A percentile compares a stretch with the other conserved stretches of the same genome.
Evolutionary conservation across 2,888 invertebrate species (phyloP).

Genomic region (Catocala fraxini): DNA sequence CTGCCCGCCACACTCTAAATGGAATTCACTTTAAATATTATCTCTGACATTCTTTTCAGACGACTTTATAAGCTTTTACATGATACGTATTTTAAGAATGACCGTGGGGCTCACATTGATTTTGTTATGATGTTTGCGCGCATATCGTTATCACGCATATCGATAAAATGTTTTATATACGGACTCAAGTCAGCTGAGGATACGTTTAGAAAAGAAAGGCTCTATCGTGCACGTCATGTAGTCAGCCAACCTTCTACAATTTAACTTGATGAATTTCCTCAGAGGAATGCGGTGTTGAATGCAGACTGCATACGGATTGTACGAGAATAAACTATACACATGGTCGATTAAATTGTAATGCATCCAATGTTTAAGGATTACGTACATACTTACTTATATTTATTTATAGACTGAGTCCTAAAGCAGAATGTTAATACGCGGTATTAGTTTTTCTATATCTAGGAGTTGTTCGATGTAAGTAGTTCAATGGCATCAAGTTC

Average conservation of each 20-base stretch:
- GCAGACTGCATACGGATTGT: constrained; percentile 44
- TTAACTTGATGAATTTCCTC: constrained; percentile 52
- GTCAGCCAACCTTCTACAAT: constrained; percentile 39
- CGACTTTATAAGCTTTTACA: constrained; percentile 66
- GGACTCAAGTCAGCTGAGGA: constrained; percentile 21
- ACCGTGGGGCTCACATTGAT: constrained; percentile 26
- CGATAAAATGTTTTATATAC: constrained; percentile 29
- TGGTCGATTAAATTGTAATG: constrained; percentile 44
- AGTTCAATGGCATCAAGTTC: constrained; percentile 39
- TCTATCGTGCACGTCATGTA: constrained; percentile 26
- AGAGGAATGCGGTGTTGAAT: constrained; percentile 46
- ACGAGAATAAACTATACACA: constrained; percentile 36
- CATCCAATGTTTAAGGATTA: constrained; percentile 34
- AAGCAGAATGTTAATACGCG: constrained; percentile 8
- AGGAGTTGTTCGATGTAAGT: constrained; percentile 14
- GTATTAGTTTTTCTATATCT: constrained; percentile 9
- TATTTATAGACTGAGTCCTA: constrained; percentile 14
- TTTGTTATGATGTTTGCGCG: constrained; percentile 27
- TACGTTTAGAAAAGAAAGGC: constrained; percentile 42
- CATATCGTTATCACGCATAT: constrained; percentile 26
- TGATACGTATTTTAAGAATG: constrained; percentile 35
- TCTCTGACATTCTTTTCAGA: constrained; percentile 71
- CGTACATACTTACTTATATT: constrained; percentile 11
- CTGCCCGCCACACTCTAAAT: constrained; percentile 80
- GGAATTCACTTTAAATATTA: constrained; percentile 79